Base-by-base conservation (phyloP, 2,888 invertebrate genomes). In the Tricholauxania praeusta region DNA sequence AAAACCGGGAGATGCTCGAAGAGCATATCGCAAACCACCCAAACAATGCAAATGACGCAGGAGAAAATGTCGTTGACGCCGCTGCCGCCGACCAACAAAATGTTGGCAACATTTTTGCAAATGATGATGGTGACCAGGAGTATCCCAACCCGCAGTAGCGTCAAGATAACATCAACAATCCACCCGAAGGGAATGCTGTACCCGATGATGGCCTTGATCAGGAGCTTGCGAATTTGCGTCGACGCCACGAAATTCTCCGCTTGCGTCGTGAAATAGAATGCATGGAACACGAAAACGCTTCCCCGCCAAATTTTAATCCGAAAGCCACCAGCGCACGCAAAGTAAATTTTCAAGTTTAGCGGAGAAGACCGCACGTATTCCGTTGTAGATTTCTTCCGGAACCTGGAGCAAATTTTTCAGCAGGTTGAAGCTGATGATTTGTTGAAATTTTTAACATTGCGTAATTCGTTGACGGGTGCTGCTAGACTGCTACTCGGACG, bases 271-370 rank as follows among this genome's bases (percentile, higher is more conserved):
- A 51, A 51, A 52, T 65, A 17, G 55, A 53, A 19, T 8, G 19
- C 8, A 53, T 53, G 14, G 55, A 53, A 12, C 55, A 1, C 14
- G 17, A 19, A 53, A 53, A 53, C 12, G 55, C 28, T 28, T 28
- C 3, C 28, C 28, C 28, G 28, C 28, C 4, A 28, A 28, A 28
- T 28, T 28, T 39, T 39, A 39, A 39, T 39, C 10, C 39, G 7
- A 7, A 39, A 10, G 2, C 39, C 1, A 39, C 10, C 1, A 10
- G 39, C 1, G 39, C 39, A 57, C 65, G 72, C 48, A 55, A 19
- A 17, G 64, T 76, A 51, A 65, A 73, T 71, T 74, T 73, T 59
- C 73, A 75, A 75, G 70, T 75, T 74, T 66, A 71, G 74, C 52
- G 75, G 74, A 1, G 76, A 76, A n/a, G 75, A 76, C 70, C 76